Conservation (phyloP, 2,113 vertebrate genomes). For the Platysteira castanea region DNA sequence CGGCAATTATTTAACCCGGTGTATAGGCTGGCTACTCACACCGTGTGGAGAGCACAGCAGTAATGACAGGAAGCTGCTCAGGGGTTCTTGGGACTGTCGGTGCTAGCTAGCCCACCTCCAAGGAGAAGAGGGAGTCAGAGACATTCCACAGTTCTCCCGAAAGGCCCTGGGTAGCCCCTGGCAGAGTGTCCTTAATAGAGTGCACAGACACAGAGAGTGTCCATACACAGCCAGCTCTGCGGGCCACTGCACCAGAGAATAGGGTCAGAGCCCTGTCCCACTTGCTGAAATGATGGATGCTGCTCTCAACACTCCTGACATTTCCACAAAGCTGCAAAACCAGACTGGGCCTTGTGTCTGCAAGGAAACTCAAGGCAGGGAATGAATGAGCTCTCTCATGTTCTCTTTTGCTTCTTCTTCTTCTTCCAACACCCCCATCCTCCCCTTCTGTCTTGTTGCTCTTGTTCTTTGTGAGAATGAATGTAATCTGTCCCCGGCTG, state of each 20-base stretch:
- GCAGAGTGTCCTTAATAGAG: neutral
- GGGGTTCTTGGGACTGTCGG: neutral
- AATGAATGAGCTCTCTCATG: neutral
- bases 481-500: neutral
- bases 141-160: neutral
- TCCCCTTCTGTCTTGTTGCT: neutral
- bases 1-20: neutral
- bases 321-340: neutral
- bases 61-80: neutral
- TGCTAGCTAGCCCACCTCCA: neutral
- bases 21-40: neutral
- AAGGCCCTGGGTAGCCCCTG: neutral
- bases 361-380: neutral
- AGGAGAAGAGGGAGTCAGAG: neutral
- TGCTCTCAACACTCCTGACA: neutral
- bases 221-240: neutral
- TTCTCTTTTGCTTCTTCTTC: neutral
- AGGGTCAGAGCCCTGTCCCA: neutral
- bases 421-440: neutral
- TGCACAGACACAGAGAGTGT: fast-evolving
- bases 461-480: neutral
- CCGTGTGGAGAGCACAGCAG: neutral
- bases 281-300: neutral
- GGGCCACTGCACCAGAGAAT: neutral
- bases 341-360: neutral